Evolutionary conservation across 2,888 invertebrate genomes (phyloP), one percentile per base, ranked within the genome.

Genomic region (Epirrita christyi): DNA sequence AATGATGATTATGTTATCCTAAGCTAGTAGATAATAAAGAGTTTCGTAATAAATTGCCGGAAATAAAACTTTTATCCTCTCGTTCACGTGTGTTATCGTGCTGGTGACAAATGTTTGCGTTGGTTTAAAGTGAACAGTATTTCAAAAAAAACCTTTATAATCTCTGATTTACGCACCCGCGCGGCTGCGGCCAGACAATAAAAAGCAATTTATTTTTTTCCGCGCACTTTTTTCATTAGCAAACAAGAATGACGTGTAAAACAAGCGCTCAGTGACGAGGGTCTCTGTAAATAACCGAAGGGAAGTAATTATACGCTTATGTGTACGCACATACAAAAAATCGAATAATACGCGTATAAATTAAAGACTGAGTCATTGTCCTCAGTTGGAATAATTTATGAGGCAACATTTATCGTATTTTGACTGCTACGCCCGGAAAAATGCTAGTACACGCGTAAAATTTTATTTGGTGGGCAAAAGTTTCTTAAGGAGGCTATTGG

Each of bases 221-320:
- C 67, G 78, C 77, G 74, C 80, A 83, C 80, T 87, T 88, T 88
- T 90, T 90, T 89, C 89, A 89, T 89, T 89, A 88, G 85, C 83
- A 84, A 87, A 88, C 85, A 83, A 81, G 87, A 86, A 85, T 88
- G 89, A 89, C 85, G 86, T 87, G 88, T 89, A 86, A 87, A 89
- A 89, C 88, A 87, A 87, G 83, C 85, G 76, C 73, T 80, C 79
- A 67, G 77, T 86, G 87, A 88, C 83, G 85, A 87, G 88, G 87
- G 88, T 88, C 64, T 69, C 76, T 68, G 85, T 87, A 86, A 88
- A 88, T 85, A 86, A 85, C 81, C 75, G 75, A 81, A 81, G 80
- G 80, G 81, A 82, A 85, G 86, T 87, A 85, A 88, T 88, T 86
- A 87, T 83, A 75, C 70, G 73, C 66, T 73, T 77, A 74, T 78